Conservation (phyloP, 2,797 vertebrate species). For the Glyptemys insculpta region DNA sequence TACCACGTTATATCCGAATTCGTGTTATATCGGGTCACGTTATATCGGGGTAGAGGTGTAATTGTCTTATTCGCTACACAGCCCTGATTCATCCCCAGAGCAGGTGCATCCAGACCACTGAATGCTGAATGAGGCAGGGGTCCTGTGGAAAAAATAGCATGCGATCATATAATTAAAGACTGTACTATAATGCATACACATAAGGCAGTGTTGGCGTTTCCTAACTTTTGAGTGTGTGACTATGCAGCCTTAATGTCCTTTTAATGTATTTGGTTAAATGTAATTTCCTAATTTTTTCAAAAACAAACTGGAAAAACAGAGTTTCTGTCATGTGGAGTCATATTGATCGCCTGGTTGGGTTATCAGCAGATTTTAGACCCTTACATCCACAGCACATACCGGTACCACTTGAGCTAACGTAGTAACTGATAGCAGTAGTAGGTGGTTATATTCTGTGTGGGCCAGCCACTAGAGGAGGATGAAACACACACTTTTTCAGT, state of each 20-base stretch:
- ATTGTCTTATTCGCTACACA: background rate
- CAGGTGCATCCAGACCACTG: background rate
- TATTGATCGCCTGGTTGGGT: background rate
- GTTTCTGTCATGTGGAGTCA: background rate
- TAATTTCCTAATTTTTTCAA: background rate
- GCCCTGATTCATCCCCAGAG: background rate
- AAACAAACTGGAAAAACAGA: background rate
- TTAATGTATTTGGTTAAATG: background rate
- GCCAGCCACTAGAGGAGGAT: background rate
- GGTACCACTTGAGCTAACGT: background rate
- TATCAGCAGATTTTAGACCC: background rate
- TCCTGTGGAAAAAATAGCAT: background rate
- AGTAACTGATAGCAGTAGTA: background rate
- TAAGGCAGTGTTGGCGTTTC: background rate
- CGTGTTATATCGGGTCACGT: too few relatives aligned
- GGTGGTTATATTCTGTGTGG: background rate
- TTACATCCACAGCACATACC: background rate
- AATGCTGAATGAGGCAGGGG: background rate
- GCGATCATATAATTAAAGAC: background rate
- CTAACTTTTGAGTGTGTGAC: background rate
- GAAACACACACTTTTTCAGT: background rate
- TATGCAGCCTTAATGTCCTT: background rate
- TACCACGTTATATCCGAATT: too few relatives aligned
- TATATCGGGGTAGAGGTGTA: background rate
- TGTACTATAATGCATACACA: background rate